Conservation (phyloP, 1,140 invertebrate species). For the Sinonovacula constricta region DNA sequence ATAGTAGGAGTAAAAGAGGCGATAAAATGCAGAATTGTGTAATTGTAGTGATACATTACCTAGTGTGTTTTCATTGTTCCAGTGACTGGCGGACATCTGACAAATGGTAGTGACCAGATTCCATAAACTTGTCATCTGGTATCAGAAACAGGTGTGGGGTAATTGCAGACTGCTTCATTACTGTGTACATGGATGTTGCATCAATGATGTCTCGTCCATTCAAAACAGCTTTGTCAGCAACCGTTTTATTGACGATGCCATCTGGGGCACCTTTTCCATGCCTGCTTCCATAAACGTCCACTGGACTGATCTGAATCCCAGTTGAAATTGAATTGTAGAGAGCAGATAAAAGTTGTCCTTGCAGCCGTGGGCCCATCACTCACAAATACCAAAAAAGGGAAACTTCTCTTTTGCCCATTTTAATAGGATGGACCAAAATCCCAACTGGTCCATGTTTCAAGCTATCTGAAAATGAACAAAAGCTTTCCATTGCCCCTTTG, state of each 20-base stretch:
- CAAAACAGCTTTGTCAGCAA: constrained; percentile 5
- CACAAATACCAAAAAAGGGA: background rate
- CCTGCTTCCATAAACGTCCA: constrained; percentile 9
- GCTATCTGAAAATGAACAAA: constrained; percentile 8
- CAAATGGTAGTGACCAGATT: no score
- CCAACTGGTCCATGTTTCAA: constrained; percentile 5
- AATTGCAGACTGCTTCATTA: no score
- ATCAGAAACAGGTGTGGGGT: no score
- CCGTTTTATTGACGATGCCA: background rate
- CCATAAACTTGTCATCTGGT: no score
- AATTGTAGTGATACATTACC: no score
- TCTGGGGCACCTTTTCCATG: constrained; percentile 11
- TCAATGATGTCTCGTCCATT: background rate
- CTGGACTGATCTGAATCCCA: background rate
- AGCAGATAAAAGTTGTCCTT: constrained; percentile 7
- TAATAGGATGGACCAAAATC: background rate
- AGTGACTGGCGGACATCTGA: no score
- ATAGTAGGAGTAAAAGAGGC: no score
- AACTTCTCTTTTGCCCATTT: constrained; percentile 1
- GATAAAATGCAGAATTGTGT: no score
- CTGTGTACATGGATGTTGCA: background rate
- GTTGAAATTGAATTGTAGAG: background rate
- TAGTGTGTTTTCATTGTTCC: no score
- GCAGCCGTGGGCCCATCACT: constrained; percentile 10
- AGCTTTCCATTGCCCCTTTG: no score